These are phyloP conservation scores for Drosophila equinoxialis DNA, from an alignment of 1,140 invertebrate genomes.

Conservation along the genomic window DNA sequence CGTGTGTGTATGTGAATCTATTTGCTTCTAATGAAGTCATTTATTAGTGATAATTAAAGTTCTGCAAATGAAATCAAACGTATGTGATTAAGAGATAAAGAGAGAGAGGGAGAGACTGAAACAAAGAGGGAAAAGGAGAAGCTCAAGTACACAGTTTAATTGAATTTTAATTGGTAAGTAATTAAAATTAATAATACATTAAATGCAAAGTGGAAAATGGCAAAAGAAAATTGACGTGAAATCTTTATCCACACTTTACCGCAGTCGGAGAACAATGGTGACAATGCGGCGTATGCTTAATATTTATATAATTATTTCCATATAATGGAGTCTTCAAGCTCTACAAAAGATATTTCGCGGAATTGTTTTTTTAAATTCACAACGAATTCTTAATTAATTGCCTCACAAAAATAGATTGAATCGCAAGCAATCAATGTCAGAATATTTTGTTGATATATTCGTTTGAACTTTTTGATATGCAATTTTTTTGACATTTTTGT, in stretches of 20 bases:
- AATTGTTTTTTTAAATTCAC: conserved; percentile 12
- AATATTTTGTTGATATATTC: not conserved
- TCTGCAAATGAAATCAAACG: conserved; percentile 30
- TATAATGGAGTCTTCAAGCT: conserved; percentile 13
- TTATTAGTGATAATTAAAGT: conserved; percentile 23
- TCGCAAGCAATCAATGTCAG: conserved; percentile 7
- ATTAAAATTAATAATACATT: conserved; percentile 73
- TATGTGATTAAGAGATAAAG: conserved; percentile 3
- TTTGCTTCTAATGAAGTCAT: conserved; percentile 11
- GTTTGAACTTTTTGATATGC: conserved; percentile 3
- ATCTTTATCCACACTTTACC: too few relatives aligned
- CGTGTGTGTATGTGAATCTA: not conserved
- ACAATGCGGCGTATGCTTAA: conserved; percentile 21
- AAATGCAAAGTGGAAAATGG: conserved; percentile 44
- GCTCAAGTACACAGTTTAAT: conserved; percentile 52
- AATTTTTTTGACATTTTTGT: conserved; percentile 10
- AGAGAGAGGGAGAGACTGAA: too few relatives aligned
- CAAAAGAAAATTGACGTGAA: conserved; percentile 4
- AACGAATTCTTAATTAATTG: conserved; percentile 18
- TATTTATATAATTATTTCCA: conserved; percentile 7
- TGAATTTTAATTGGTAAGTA: conserved; percentile 72
- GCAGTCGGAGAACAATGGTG: conserved; percentile 26
- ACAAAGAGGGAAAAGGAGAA: not conserved
- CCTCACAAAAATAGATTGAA: not conserved
- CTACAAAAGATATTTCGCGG: not conserved